Evolutionary conservation across 2,113 vertebrate species (phyloP), one percentile per base, ranked within the genome.

Genomic region (Pyxicephalus adspersus): DNA sequence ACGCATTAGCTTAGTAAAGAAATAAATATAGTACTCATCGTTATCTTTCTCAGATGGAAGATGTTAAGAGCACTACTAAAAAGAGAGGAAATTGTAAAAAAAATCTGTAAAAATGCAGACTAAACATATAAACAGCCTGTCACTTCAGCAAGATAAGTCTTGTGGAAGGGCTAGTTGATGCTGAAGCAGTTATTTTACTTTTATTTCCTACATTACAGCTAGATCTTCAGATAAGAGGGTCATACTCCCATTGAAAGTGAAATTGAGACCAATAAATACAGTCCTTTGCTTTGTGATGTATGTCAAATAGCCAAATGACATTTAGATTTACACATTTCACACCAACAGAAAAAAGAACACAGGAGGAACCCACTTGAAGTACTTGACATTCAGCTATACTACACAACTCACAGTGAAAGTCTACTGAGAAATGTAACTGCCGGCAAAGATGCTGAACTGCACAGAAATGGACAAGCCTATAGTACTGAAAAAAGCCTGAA

Each of bases 51-150:
- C 65, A 68, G 11, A 67, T 23, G 65, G 22, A 13, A 51, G 65
- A 67, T 22, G 34, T n/a, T 57, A 19, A 26, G 9, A 45, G 19
- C 38, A n/a, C 57, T 38, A 60, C 57, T 28, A 75, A 5, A 60
- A 74, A 18, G 13, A 9, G 84, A 28, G 15, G 1, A 23, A 67
- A 86, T 85, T 86, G 34, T 83, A 67, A 80, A 75, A n/a, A 81
- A 38, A 67, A 31, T 54, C 25, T 78, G 16, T 75, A 28, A 76
- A 28, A 83, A 83, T 64, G 61, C 81, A 84, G 73, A 81, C 34
- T 79, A 65, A 85, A 83, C 0, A 54, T 26, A 76, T 54, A 82
- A 81, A 84, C 45, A 70, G 25, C 31, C 79, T 80, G 66, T 83
- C 74, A 81, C 29, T 31, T 16, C 3, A 29, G 65, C 64, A 84